Conservation (phyloP, 1,140 invertebrate genomes). For the Penaeus indicus region DNA sequence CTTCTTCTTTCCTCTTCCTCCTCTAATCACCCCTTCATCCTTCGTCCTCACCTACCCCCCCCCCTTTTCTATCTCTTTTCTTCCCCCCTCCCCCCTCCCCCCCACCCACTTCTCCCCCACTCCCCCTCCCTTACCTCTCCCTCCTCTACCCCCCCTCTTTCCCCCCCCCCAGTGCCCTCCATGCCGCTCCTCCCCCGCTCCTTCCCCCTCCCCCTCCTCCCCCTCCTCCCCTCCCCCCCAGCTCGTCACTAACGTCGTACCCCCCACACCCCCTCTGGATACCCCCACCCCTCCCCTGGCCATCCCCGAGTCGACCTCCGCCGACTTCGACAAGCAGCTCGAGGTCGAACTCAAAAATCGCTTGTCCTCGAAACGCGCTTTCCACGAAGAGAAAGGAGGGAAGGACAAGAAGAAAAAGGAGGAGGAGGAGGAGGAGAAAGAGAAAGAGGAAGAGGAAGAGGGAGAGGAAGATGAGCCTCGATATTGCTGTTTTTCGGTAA, state of each 20-base stretch:
- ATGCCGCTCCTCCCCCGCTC: neutral
- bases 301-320: slow-evolving; percentile 44
- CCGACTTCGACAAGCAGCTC: slow-evolving; percentile 39
- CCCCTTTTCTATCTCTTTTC: too few relatives aligned
- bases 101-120: too few relatives aligned
- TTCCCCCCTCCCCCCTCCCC: too few relatives aligned
- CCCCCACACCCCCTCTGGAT: neutral
- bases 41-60: too few relatives aligned
- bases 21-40: too few relatives aligned
- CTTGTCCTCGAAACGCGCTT: too few relatives aligned
- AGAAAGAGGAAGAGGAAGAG: neutral
- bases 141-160: neutral
- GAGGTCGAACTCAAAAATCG: too few relatives aligned
- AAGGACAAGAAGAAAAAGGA: neutral
- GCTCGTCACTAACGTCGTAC: neutral
- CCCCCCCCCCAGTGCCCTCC: neutral
- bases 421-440: neutral
- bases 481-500: slow-evolving; percentile 42
- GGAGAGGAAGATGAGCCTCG: neutral
- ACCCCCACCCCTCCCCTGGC: slow-evolving; percentile 35
- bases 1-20: too few relatives aligned
- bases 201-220: neutral
- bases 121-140: too few relatives aligned
- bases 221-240: neutral
- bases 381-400: neutral